These are phyloP conservation scores for Pemphigus obesinymphae DNA, from an alignment of 1,140 invertebrate species.

Conservation along the genomic window DNA sequence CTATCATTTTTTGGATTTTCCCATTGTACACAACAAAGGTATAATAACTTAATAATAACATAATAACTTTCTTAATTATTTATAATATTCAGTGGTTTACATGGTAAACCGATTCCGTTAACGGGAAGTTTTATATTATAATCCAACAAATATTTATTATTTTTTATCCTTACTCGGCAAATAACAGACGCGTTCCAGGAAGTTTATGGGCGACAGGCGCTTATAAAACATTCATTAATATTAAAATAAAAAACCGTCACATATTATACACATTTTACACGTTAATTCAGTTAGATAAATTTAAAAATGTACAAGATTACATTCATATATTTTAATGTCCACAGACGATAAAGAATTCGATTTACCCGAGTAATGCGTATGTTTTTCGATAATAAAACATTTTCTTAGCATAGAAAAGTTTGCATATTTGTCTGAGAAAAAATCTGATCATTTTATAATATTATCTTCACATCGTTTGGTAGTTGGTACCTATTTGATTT, in stretches of 20 bases:
- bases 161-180: neutral
- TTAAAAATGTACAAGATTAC: neutral
- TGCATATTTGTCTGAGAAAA: neutral
- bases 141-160: neutral
- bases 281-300: neutral
- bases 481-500: neutral
- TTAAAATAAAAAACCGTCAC: neutral
- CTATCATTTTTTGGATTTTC: no score
- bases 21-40: no score
- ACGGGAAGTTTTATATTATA: neutral
- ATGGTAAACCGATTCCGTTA: neutral
- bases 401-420: neutral
- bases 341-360: neutral
- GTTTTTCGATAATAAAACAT: neutral
- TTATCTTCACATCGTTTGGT: no score
- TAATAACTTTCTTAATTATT: no score
- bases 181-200: neutral
- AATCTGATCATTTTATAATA: neutral
- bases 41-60: no score
- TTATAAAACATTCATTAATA: neutral
- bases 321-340: neutral
- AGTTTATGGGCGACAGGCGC: neutral
- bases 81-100: no score
- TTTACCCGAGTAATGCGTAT: neutral
- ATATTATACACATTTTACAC: neutral